These are phyloP conservation scores for Seira ritae DNA, from an alignment of 2,888 invertebrate species.

Conservation along the genomic window DNA sequence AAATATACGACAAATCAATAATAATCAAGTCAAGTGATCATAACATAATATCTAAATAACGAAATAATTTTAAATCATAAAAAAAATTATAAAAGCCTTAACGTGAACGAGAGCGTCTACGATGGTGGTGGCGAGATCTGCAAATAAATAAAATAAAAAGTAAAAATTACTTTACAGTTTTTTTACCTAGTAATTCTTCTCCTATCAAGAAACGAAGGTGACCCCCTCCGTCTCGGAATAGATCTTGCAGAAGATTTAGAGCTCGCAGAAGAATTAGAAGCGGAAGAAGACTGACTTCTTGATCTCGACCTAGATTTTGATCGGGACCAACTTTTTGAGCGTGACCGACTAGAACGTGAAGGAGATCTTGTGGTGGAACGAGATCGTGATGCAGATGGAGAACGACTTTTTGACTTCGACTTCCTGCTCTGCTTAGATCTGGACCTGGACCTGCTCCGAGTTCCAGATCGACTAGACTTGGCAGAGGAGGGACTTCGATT, in stretches of 20 bases:
- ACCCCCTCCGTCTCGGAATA: slow-evolving; percentile 93
- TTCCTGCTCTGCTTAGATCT: slow-evolving; percentile 37
- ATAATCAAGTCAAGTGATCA: background rate
- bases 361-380: slow-evolving; percentile 65
- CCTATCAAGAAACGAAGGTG: slow-evolving; percentile 94
- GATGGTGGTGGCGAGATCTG: slow-evolving; percentile 63
- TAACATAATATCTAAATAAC: background rate
- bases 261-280: slow-evolving; percentile 20
- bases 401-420: slow-evolving; percentile 37
- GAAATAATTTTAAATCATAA: background rate
- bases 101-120: slow-evolving; percentile 43
- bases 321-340: slow-evolving; percentile 52
- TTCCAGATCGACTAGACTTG: slow-evolving; percentile 58
- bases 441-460: slow-evolving; percentile 41
- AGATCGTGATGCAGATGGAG: slow-evolving; percentile 53
- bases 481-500: slow-evolving; percentile 48
- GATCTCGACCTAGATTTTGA: slow-evolving; percentile 65
- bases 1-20: background rate
- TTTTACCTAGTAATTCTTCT: slow-evolving; percentile 95
- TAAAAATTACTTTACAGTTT: slow-evolving; percentile 75
- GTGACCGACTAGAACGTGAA: slow-evolving; percentile 63
- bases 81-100: slow-evolving; percentile 26
- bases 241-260: slow-evolving; percentile 76
- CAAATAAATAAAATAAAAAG: slow-evolving; percentile 74
- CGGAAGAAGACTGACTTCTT: slow-evolving; percentile 43